phyloP scores from a whole-genome alignment of 2,888 invertebrate genomes.

The Rhagonycha lutea region DNA sequence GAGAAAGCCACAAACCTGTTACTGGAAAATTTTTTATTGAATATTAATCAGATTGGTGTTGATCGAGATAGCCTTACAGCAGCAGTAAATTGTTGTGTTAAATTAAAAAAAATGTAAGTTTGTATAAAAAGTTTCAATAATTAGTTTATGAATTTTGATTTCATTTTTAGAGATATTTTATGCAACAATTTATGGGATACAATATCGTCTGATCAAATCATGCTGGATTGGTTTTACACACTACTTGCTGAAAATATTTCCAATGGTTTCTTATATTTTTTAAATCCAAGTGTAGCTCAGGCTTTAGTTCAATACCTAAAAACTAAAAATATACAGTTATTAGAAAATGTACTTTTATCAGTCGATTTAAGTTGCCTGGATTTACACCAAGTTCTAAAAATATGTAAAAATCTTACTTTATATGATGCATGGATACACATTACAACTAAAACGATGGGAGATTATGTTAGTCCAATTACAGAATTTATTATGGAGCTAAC shows the following conservation, averaged over 20 bases:
- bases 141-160: background rate
- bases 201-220: constrained; percentile 56
- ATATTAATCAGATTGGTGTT: constrained; percentile 51
- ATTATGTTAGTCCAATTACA: constrained; percentile 75
- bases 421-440: constrained; percentile 77
- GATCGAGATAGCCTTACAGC: constrained; percentile 56
- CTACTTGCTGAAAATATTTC: constrained; percentile 73
- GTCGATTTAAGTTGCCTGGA: constrained; percentile 76
- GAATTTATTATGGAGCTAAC: constrained; percentile 64
- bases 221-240: constrained; percentile 63
- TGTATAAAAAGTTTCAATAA: background rate
- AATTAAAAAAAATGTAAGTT: constrained; percentile 59
- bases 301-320: constrained; percentile 72
- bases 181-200: constrained; percentile 69
- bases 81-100: constrained; percentile 56
- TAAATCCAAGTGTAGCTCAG: constrained; percentile 74
- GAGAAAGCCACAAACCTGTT: constrained; percentile 49
- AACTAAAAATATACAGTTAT: constrained; percentile 60
- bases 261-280: constrained; percentile 62
- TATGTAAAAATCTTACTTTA: constrained; percentile 61
- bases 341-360: constrained; percentile 74
- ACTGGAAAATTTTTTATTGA: constrained; percentile 54
- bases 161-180: constrained; percentile 58
- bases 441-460: constrained; percentile 75
- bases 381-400: constrained; percentile 69